Base-by-base conservation (phyloP, 2,113 vertebrate genomes). In the Riparia riparia region DNA sequence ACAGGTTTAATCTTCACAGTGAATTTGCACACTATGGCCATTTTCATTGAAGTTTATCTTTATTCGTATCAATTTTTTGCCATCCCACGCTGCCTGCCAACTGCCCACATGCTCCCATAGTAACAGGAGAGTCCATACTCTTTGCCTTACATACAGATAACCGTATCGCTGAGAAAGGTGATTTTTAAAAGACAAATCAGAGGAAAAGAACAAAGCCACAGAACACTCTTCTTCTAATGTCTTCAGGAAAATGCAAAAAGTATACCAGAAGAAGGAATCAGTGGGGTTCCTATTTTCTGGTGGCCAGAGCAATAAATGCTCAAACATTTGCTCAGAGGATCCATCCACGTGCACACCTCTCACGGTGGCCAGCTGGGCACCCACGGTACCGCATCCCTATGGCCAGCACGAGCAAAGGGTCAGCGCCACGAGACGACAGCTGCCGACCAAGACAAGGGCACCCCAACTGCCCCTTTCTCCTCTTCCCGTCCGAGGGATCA, bases 311-410 rank as follows among this genome's bases (percentile, higher is more conserved):
- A 42, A 54, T 9, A 72, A 74, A 61, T 1, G 18, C 39, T 64
- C 37, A 14, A 56, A 54, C 21, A 60, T 16, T 51, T 57, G 45
- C 70, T 14, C 19, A 63, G 22, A 31, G 31, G 1, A 2, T 66
- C 68, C 68, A 56, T 56, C 47, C n/a, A 31, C 0, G 16, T 20
- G 74, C 50, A 53, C 63, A 42, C 20, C 47, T 65, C 54, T 82
- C 50, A 42, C 2, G 0, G 37, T 12, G 42, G 19, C 60, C 60
- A 53, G 58, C 31, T 2, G 8, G 49, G 9, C 26, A 34, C n/a
- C 28, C 2, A 2, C 2, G n/a, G 37, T 0, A 6, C 50, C 11
- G 0, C 0, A 14, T 68, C 66, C 65, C 69, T 13, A 25, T 0
- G 13, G 47, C 8, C 2, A 31, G 45, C 63, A 13, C 0, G 2